Base-by-base conservation (phyloP, 2,888 invertebrate species). In the Eupithecia tripunctaria region DNA sequence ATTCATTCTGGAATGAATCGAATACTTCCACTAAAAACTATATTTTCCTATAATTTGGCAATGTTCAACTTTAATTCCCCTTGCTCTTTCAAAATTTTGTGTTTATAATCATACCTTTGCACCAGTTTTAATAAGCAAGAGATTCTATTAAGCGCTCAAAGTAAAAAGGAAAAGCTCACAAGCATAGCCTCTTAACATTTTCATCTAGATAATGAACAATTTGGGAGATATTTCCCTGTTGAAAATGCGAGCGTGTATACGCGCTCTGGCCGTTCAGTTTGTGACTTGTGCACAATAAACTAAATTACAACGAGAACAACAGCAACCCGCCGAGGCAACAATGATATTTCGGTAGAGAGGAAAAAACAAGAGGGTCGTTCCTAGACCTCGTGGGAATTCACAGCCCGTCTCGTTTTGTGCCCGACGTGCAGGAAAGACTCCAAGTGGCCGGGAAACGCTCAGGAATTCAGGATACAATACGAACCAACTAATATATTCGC, bases 311-410 rank as follows among this genome's bases (percentile, higher is more conserved):
- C 68, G 87, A 88, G 87, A 89, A 89, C 88, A 89, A 89, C 87
- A 83, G 83, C 81, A 72, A 71, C 77, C 75, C 82, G 87, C 81
- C 83, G 83, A 81, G 81, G 86, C 86, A 87, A 88, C 90, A 91
- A 91, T 91, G 88, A 91, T 91, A 91, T 91, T 92, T 90, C 86
- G 87, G 89, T 85, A 86, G 85, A 84, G 82, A 87, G 87, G 85
- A 91, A 91, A 92, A 93, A 92, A 89, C 87, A 89, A 89, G 88
- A 89, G 89, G 91, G 90, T 88, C 89, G 89, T 89, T 89, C 83
- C 86, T 84, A 84, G 85, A 86, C 86, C 93, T 92, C 87, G 82
- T 85, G 92, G 91, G 92, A 91, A 89, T 91, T 86, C 88, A 87
- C 87, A 82, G 85, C 83, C 86, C 84, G 83, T 83, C 81, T 84